Base-by-base conservation (phyloP, 30 jellyfish, hydroid and myxozoan genomes). In the Turritopsis rubra region DNA sequence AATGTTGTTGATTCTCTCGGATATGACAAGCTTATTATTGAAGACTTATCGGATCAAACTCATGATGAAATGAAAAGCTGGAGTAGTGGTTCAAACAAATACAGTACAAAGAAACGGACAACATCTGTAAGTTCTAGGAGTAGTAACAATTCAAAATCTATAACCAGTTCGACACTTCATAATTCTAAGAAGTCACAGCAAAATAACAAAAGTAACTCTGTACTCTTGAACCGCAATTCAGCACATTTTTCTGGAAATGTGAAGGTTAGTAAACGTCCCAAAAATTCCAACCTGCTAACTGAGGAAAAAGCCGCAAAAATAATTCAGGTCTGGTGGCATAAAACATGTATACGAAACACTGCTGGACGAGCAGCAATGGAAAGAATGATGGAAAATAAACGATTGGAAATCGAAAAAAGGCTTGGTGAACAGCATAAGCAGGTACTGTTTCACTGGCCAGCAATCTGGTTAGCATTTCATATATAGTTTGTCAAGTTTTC, bases 341-440 rank as follows among this genome's bases (percentile, higher is more conserved):
- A 88, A 31, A 75, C 81, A 27, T 52, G 71, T n/a, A 79, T 88
- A 4, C 66, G 96, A 29, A 88, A 77, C 66, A 89, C 91, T 1
- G 96, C 96, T 20, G 99, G 99, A 20, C 89, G 89, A 4, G 96
- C 96, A 17, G 96, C 96, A 17, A 85, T 88, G 89, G 84, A 83
- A 65, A 86, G 96, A 54, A 88, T 93, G 95, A 79, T 93, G 94
- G 95, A 87, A 16, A 81, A 73, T 52, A 93, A 93, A 72, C 85
- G 85, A 78, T 83, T 66, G 75, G 96, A 88, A 75, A n/a, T 93
- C 4, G 91, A 93, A 83, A 80, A 90, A 25, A 84, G 95, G 54
- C 75, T 93, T 78, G 81, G 85, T 71, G 66, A 78, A 24, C 96
- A 93, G 83, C 83, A 21, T 89, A 86, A 70, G 83, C 90, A 23